A percentile compares a stretch with the other conserved stretches of the same genome.
These are phyloP conservation scores for Sturnira hondurensis DNA, from an alignment of 2,113 vertebrate genomes.

Conservation along the genomic window DNA sequence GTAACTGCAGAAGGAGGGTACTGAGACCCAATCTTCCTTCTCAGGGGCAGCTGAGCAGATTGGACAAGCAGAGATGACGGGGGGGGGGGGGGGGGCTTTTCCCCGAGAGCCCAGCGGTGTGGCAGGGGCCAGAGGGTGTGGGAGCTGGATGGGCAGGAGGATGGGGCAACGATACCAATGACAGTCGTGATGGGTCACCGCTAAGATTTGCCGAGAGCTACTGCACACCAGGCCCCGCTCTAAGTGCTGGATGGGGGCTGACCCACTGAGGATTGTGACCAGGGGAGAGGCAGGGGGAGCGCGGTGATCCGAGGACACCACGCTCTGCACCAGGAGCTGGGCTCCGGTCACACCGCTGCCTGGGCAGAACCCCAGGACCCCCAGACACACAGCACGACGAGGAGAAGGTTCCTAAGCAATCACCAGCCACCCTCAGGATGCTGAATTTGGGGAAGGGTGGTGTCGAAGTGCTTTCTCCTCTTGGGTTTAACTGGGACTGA, in stretches of 20 bases:
- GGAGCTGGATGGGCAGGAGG: not conserved
- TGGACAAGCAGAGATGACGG: not conserved
- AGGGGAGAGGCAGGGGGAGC: not conserved
- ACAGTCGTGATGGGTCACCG: accelerated
- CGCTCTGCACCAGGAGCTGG: accelerated
- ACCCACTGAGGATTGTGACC: accelerated
- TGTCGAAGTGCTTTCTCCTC: not conserved
- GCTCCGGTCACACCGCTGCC: not conserved
- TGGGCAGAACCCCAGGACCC: not conserved
- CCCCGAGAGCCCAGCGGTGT: not conserved
- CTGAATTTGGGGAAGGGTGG: not conserved
- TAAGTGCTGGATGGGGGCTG: not conserved
- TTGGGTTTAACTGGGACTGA: not conserved
- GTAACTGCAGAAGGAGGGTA: not conserved
- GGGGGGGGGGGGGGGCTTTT: not conserved
- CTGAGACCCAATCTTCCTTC: not conserved
- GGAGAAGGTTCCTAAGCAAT: not conserved
- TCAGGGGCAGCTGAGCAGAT: not conserved
- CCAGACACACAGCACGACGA: not conserved
- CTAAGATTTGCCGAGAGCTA: no score
- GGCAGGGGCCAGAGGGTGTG: accelerated
- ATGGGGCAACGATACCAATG: accelerated
- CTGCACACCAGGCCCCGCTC: no score
- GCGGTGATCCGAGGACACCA: accelerated
- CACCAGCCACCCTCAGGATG: not conserved